A percentile compares a stretch with the other conserved stretches of the same genome.
Evolutionary conservation across 2,797 vertebrate species (phyloP).

Genomic region (Esox lucius): DNA sequence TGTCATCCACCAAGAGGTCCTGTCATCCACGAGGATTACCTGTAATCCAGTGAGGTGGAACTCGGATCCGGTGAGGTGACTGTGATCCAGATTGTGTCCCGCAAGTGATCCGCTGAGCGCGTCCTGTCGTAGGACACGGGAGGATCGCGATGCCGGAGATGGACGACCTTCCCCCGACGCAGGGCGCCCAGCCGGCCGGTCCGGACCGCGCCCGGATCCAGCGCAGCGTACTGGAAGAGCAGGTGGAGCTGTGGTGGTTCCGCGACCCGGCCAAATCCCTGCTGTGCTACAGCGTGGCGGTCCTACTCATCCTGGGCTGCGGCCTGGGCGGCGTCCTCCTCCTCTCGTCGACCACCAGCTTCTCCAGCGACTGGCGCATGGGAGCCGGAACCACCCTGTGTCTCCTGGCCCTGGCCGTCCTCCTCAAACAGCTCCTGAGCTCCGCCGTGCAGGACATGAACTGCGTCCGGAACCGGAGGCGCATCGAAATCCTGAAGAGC

Average conservation of each 20-base stretch:
- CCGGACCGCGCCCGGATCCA: conserved; percentile 78
- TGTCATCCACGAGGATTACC: not conserved
- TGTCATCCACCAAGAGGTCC: not conserved
- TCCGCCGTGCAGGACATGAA: conserved; percentile 99
- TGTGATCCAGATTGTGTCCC: not conserved
- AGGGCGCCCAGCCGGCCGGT: conserved; percentile 52
- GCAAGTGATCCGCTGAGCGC: not conserved
- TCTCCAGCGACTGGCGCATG: conserved; percentile 93
- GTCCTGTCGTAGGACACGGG: not conserved
- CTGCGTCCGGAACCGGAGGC: conserved; percentile 86
- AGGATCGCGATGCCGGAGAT: conserved; percentile 85
- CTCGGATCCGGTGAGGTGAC: not conserved
- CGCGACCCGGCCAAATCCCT: conserved; percentile 88
- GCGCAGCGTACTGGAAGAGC: conserved; percentile 89
- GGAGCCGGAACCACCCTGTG: conserved; percentile 88
- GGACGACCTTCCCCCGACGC: conserved; percentile 70
- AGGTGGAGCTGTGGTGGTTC: conserved; percentile 98
- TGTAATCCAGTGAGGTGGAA: not conserved
- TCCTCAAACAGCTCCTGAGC: conserved; percentile 95
- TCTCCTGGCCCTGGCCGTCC: conserved; percentile 87
- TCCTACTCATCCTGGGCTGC: conserved; percentile 87
- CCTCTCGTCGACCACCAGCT: conserved; percentile 92
- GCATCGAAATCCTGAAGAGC: conserved; percentile 89
- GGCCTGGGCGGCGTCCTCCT: conserved; percentile 89
- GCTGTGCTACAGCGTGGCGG: conserved; percentile 87